Base-by-base conservation (phyloP, 2,888 invertebrate genomes). In the Aspidiotus rigidus region DNA sequence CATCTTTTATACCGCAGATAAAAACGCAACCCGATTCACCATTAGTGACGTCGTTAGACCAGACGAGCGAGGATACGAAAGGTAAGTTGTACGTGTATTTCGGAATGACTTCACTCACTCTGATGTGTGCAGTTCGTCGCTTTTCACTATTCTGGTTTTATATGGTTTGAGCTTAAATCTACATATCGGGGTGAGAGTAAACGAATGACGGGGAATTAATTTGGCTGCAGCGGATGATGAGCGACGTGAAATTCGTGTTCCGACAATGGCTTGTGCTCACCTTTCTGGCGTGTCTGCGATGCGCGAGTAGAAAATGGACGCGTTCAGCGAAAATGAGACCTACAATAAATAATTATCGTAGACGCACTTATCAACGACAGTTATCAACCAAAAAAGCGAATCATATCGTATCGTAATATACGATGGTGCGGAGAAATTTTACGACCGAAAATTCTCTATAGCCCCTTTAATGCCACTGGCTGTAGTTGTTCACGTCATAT, bases 301-400 rank as follows among this genome's bases (percentile, higher is more conserved):
- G 28, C 28, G 28, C 39, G 7, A 59, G 28, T 13, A 9, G 28
- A 16, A 59, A 59, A 59, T 28, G 28, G 59, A 59, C 59, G 28
- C 39, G 28, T 49, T 59, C 28, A 59, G 59, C 59, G 59, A 59
- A 59, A 59, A 59, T 39, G 17, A 13, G 59, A 17, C 28, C 28
- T 28, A 28, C 39, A 13, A 49, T 28, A 59, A 59, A 59, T 59
- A 59, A 59, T 59, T 59, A 28, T 28, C 28, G 28, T 28, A 59
- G 17, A 10, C 39, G 28, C 39, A 59, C 59, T 59, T 59, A 59
- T 59, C 59, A 59, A 39, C 59, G 39, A 59, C 59, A 7, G 28
- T 17, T 39, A 59, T 28, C 7, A 16, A 28, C 59, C 7, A 13
- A 13, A 28, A 28, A 28, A 59, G 13, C 59, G 17, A 28, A 39